Conservation (phyloP, 1,140 invertebrate genomes). For the Chrysopa pallens region DNA sequence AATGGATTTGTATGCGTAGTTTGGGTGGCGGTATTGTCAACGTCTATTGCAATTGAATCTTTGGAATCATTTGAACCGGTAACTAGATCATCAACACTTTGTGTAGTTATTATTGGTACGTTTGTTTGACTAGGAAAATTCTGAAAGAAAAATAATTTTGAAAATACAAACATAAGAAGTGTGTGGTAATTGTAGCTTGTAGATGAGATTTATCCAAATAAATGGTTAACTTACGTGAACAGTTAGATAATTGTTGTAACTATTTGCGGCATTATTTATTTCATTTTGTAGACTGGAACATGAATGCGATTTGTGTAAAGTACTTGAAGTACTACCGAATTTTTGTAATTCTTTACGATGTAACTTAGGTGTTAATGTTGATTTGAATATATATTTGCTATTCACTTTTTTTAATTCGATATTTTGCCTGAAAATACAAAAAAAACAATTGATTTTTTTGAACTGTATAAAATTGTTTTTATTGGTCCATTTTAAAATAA, state of each 20-base stretch:
- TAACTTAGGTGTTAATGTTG: slow-evolving; percentile 56
- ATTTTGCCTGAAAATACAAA: slow-evolving; percentile 49
- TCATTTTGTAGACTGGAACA: slow-evolving; percentile 45
- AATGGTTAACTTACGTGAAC: slow-evolving; percentile 37
- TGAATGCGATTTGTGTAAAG: slow-evolving; percentile 43
- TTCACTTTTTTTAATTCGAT: slow-evolving; percentile 67
- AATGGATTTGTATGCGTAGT: slow-evolving; percentile 14
- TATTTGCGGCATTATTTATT: slow-evolving; percentile 17
- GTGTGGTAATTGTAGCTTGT: too few species aligned
- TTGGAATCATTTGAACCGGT: slow-evolving; percentile 11
- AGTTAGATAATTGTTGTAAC: slow-evolving; percentile 49
- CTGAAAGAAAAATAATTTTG: slow-evolving; percentile 21
- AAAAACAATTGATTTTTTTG: slow-evolving; percentile 2
- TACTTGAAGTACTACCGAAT: slow-evolving; percentile 29
- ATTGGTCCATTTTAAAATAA: background rate
- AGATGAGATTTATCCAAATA: background rate
- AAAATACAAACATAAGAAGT: too few species aligned
- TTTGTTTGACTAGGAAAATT: slow-evolving; percentile 41
- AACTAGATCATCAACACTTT: slow-evolving; percentile 38
- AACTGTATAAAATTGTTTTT: background rate
- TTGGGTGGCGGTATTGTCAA: slow-evolving; percentile 21
- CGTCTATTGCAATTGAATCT: slow-evolving; percentile 20
- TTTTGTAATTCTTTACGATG: slow-evolving; percentile 45
- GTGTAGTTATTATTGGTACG: slow-evolving; percentile 41
- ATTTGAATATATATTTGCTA: slow-evolving; percentile 67